Evolutionary conservation across 2,888 invertebrate species (phyloP), one percentile per base, ranked within the genome.

Genomic region (Omphaloscelis lunosa): DNA sequence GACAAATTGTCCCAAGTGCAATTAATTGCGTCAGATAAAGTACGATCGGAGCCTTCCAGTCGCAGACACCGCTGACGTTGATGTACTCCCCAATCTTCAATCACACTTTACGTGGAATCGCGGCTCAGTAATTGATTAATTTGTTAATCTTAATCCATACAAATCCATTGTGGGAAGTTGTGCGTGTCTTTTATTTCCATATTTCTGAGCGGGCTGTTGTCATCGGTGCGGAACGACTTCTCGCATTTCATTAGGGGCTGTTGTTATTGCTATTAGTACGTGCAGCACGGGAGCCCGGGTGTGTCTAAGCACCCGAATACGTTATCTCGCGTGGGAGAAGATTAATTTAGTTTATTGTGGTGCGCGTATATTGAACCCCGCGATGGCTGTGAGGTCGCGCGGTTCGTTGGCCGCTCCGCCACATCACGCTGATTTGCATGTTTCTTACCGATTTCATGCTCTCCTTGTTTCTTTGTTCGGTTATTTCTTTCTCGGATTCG

Each of bases 361-460:
- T 80, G 77, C 65, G 83, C 83, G 85, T 83, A 73, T 84, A 83
- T 80, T 82, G 82, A 76, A 86, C 88, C 69, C 72, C 78, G 75
- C 62, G 70, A 75, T 73, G 83, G 79, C 73, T 73, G 80, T 85
- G 89, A 90, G 92, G 92, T 93, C 92, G 90, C 85, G 76, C 86
- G 88, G 94, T 93, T 94, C 94, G 91, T 91, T 88, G 94, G 79
- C 92, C 94, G 91, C 86, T 86, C 84, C 83, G 89, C 88, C 66
- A 89, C 92, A 93, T 94, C 91, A 93, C 89, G 89, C 89, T 91
- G 92, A 93, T 93, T 95, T 95, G 94, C 94, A 94, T 94, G 92
- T 93, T 90, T 89, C 90, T 89, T 86, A 88, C 86, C 85, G 90
- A 93, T 93, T 93, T 91, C 89, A 91, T 92, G 92, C 90, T 90